Evolutionary conservation across 2,113 vertebrate species (phyloP).

Genomic region (Apus apus): DNA sequence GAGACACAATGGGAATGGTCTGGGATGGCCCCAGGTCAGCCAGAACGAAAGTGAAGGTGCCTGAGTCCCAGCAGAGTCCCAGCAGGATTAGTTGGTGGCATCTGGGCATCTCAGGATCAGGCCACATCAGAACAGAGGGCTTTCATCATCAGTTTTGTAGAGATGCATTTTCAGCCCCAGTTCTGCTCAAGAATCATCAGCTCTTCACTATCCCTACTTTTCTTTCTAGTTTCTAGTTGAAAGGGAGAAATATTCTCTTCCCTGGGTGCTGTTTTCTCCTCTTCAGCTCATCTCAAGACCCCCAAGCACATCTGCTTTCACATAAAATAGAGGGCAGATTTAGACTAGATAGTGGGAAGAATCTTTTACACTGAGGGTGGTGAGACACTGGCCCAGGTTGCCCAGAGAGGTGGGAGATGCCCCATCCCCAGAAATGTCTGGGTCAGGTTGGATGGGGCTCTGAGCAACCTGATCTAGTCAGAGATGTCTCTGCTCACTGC

Average conservation of each 20-base stretch:
- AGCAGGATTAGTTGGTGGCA: neutral
- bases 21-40: no score
- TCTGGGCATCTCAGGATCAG: neutral
- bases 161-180: neutral
- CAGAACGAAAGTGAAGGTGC: neutral
- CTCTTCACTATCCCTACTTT: neutral
- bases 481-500: no score
- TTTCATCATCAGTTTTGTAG: neutral
- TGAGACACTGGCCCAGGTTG: no score
- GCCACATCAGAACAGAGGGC: neutral
- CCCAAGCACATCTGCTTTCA: neutral
- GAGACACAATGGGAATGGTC: no score
- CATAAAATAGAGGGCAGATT: neutral
- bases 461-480: no score
- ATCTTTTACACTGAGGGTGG: no score
- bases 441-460: no score
- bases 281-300: neutral
- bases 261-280: neutral
- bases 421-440: no score
- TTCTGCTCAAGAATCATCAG: neutral
- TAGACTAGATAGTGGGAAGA: no score
- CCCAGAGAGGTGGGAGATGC: no score
- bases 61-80: accelerated
- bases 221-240: neutral
- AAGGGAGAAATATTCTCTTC: neutral